Base-by-base conservation (phyloP, 2,797 vertebrate genomes). In the Gambelia wislizenii region DNA sequence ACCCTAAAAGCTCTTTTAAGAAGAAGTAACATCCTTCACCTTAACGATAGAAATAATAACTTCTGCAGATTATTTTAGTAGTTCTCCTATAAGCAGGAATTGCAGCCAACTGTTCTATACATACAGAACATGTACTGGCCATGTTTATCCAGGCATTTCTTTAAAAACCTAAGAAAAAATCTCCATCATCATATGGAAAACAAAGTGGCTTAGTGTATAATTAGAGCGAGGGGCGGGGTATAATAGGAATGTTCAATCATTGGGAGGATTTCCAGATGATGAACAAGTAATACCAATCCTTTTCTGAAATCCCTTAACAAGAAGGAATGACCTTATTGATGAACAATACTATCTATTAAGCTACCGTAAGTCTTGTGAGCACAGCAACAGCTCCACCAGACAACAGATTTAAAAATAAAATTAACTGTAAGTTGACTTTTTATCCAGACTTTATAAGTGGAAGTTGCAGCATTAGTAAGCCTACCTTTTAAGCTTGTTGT, bases 121-220 rank as follows among this genome's bases (percentile, higher is more conserved):
- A 16, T 20, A 91, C 77, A 54, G 84, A 94, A 84, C 18, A 75
- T 49, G 67, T 30, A 33, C 20, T 44, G 92, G 30, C 30, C 90
- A 87, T 83, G 85, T 95, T 92, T 85, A 91, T 86, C 9, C 61
- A 67, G n/a, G 52, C n/a, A 78, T 91, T 80, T 86, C 82, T 92
- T 87, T 6, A 72, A 67, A 93, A 59, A 27, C 25, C 9, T 59
- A 80, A 39, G 83, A 52, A 87, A 33, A 78, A 90, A 91, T 78
- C 70, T 83, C 87, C n/a, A 89, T 9, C 36, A 80, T 87, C 59
- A 83, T 44, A 84, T 0, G 70, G 42, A 85, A 89, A 85, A 0
- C 0, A 92, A 81, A 89, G 2, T 52, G 61, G 61, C 72, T 78
- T 52, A 20, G 33, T 7, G 2, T 83, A 33, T n/a, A 77, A 83